Evolutionary conservation across 2,888 invertebrate species (phyloP), one percentile per base, ranked within the genome.

Genomic region (Microctonus brassicae): DNA sequence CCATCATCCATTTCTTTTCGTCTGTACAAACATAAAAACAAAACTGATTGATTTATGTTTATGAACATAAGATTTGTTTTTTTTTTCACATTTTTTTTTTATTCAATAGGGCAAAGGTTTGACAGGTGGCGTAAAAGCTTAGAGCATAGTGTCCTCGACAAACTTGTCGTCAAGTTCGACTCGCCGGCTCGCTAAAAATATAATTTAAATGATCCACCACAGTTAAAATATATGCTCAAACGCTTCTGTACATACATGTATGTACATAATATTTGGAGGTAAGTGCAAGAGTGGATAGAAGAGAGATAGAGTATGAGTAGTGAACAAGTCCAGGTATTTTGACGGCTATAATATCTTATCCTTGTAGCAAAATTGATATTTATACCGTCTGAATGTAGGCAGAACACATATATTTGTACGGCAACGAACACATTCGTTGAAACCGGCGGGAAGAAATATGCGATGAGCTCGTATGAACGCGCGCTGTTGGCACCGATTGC

Each of bases 101-200:
- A 62, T 33, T 24, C 64, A 69, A 75, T 62, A 68, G 53, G 60
- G 29, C 72, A 42, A 13, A 62, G 68, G 34, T 53, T 61, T 74
- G 74, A 74, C 73, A 74, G 74, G 63, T 74, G 72, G 65, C 34
- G 53, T 58, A 64, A 58, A 70, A 69, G 47, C 33, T 70, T 24
- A 10, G 22, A 47, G 13, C 58, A 70, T 4, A 58, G 55, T 24
- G 36, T 52, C 65, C 65, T 66, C 55, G 52, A 62, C 68, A 17
- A 70, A 60, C 36, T 61, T 67, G 57, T 75, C 73, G 73, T 74
- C 76, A 77, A 76, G 79, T 82, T 80, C 81, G 81, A 79, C 78
- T 80, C 78, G 80, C 81, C 79, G 82, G 80, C 77, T 75, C 74
- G 78, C 82, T 83, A 84, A 83, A 84, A 83, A 83, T 84, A 83